Percentiles rank a stretch among this genome's conserved stretches.
These are phyloP conservation scores for Tachypleus tridentatus DNA, from an alignment of 1,140 invertebrate species.

Conservation along the genomic window DNA sequence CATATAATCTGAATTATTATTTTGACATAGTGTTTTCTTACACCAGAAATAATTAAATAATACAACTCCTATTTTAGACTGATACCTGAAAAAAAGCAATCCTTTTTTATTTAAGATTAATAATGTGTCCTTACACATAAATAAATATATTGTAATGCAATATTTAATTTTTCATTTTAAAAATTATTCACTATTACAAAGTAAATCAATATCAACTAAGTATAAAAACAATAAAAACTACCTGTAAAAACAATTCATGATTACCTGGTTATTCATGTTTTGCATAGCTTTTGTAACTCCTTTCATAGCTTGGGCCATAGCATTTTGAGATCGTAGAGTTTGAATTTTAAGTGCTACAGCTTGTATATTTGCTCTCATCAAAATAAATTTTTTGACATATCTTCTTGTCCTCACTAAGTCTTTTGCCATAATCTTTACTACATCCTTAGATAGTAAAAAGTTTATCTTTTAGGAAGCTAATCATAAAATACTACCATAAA, in stretches of 20 bases:
- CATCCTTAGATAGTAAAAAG: slow-evolving; percentile 55
- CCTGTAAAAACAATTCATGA: not conserved
- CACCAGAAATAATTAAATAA: too few species aligned
- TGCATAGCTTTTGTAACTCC: slow-evolving; percentile 97
- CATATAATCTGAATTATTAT: too few species aligned
- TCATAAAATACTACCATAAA: not conserved
- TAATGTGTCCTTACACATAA: too few species aligned
- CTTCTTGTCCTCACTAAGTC: slow-evolving; percentile 87
- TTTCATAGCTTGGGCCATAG: slow-evolving; percentile 99
- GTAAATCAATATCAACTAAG: too few species aligned
- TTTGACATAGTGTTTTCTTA: too few species aligned
- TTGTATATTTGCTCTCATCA: slow-evolving; percentile 99
- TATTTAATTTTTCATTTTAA: too few species aligned
- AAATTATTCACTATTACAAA: too few species aligned
- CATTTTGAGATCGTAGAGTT: slow-evolving; percentile 94
- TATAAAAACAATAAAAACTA: too few species aligned
- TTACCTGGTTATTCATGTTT: slow-evolving; percentile 82
- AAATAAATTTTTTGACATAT: slow-evolving; percentile 97
- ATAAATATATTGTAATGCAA: too few species aligned
- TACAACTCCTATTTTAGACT: too few species aligned
- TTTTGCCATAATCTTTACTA: slow-evolving; percentile 99
- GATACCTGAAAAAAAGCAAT: too few species aligned
- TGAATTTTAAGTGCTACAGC: slow-evolving; percentile 98
- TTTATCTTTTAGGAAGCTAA: not conserved
- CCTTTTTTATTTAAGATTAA: too few species aligned